Evolutionary conservation across 1,140 invertebrate species (phyloP), one percentile per base, ranked within the genome.

Genomic region (Alviniconcha marisindica): DNA sequence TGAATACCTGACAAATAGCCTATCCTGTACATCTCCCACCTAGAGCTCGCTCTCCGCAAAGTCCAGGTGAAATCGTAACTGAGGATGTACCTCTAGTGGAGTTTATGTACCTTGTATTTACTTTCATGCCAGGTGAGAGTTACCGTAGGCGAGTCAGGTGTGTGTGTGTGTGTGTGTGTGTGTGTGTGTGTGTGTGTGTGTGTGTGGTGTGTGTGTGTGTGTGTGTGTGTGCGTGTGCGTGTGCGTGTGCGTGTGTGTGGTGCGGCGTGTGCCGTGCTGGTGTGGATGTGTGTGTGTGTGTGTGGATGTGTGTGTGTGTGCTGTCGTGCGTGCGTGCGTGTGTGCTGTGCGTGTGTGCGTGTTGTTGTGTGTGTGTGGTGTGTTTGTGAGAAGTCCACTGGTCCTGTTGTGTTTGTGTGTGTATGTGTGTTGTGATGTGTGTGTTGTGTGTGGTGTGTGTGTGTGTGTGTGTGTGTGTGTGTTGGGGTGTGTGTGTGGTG

Each of bases 161-260:
- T 60, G 56, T 60, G 56, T 14, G 56, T 60, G 56, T 60, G 56
- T 60, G 56, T 60, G 56, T 60, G 56, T 60, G 24, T 60, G 56
- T 60, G 56, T 60, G 56, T 60, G 56, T 60, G 56, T 60, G 56
- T 60, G 56, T 60, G 56, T 60, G 56, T n/a, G 10, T 60, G 56
- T 60, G 56, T 60, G 56, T 4, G 18, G 56, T 60, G 56, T 60
- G 24, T 28, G 56, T 60, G 56, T 60, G 56, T 28, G 24, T 60
- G 56, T 60, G 56, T 28, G 56, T 60, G 56, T 60, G 56, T 60
- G 56, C 24, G 56, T 60, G 56, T 60, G 56, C 24, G 56, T 60
- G 56, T 28, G 56, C 24, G 56, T 28, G 56, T 60, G 56, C 24
- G 56, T 60, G 56, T 5, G 56, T n/a, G 56, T 28, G 56, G 4